These are phyloP conservation scores for Steinernema feltiae DNA, from an alignment of 1,140 invertebrate species.

Conservation along the genomic window DNA sequence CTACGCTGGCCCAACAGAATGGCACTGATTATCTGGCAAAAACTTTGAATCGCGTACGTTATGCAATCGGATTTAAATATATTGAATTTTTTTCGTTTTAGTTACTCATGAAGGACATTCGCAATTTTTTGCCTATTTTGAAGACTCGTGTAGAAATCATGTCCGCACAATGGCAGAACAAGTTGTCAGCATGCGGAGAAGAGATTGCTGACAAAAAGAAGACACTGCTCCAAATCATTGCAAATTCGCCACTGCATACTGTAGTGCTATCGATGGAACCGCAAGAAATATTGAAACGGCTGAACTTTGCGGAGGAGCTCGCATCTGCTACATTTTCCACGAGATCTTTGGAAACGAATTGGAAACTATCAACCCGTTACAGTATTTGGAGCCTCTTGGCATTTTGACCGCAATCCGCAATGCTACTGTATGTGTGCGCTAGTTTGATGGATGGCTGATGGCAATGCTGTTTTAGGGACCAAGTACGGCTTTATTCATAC, in stretches of 20 bases:
- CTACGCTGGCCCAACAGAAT: conserved; percentile 86
- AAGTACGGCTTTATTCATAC: conserved; percentile 88
- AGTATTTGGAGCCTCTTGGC: conserved; percentile 83
- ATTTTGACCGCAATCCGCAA: conserved; percentile 95
- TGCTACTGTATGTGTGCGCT: conserved; percentile 75
- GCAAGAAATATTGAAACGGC: conserved; percentile 95
- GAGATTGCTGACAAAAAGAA: conserved; percentile 66
- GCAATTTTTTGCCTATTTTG: conserved; percentile 92
- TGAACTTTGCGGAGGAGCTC: conserved; percentile 88
- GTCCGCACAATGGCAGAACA: conserved; percentile 96
- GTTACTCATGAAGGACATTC: conserved; percentile 95
- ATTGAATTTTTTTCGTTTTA: conserved; percentile 41
- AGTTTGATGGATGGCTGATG: conserved; percentile 22
- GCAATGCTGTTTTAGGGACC: conserved; percentile 67
- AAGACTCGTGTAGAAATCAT: conserved; percentile 95
- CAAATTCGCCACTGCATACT: conserved; percentile 98
- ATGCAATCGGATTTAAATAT: conserved; percentile 23
- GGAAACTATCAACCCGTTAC: conserved; percentile 85
- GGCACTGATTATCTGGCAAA: conserved; percentile 94
- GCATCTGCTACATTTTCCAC: conserved; percentile 99
- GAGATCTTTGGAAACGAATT: conserved; percentile 89
- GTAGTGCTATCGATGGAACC: conserved; percentile 91
- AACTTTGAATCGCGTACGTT: conserved; percentile 76
- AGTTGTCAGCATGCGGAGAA: conserved; percentile 63
- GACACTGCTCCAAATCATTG: conserved; percentile 93